Base-by-base conservation (phyloP, 2,113 vertebrate genomes). In the Stomatorhinus ivindoensis region DNA sequence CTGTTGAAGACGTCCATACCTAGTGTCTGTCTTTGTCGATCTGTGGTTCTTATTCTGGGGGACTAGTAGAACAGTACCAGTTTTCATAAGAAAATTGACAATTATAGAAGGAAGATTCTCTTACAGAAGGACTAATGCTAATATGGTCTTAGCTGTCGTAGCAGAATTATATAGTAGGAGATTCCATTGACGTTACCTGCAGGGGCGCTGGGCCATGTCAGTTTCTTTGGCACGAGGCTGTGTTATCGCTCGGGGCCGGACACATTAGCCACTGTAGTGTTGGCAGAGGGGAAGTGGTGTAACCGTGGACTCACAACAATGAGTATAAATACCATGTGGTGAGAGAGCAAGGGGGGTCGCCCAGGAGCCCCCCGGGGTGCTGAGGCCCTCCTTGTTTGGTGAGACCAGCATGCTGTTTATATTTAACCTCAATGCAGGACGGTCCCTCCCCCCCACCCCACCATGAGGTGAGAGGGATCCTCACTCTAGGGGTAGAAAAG, bases 351-450 rank as follows among this genome's bases (percentile, higher is more conserved):
- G 58, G 27, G 27, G 35, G 55, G 35, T 39, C 10, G 0, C 24
- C 4, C 31, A n/a, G 87, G 15, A 39, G 24, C 82, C 27, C 21
- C 31, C 61, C 27, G 61, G 61, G 61, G 61, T 11, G 61, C 27
- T 3, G 9, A 13, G 61, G 27, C 10, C 61, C n/a, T 86, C 44
- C 85, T 87, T 80, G 88, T 88, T 73, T 80, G 47, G 44, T 88
- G 88, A 35, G 86, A 84, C 61, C 88, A 82, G 89, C 90, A 65
- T 69, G 86, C 86, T 90, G 91, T 90, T 92, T 92, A 92, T 91
- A 92, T 91, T 91, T 92, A 92, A 92, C 92, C 89, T 55, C 48
- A 58, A 17, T 87, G 42, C 35, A 65, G 3, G 46, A 53, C 73
- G 61, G 88, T 39, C 39, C 39, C 3, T 2, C 15, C 39, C 19